Evolutionary conservation across 2,888 invertebrate genomes (phyloP), one percentile per base, ranked within the genome.

Genomic region (Polia nebulosa): DNA sequence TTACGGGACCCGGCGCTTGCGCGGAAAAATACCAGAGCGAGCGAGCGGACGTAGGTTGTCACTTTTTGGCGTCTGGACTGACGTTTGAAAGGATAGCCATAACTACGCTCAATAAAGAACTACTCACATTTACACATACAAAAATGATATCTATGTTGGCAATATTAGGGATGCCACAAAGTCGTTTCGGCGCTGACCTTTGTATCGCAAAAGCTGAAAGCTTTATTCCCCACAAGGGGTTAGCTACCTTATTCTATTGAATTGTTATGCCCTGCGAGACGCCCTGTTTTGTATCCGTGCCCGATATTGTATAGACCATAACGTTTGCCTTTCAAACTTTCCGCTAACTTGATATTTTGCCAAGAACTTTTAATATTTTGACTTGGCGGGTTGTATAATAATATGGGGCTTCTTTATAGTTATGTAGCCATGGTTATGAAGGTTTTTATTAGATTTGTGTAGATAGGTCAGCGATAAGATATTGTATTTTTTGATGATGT

Each of bases 231-330:
- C 76, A 74, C 77, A 62, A 81, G 82, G 81, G 81, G 76, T 74
- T 78, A 67, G 72, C 66, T 81, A 81, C 84, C 80, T 83, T 84
- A 79, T 85, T 83, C 86, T 85, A 87, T 89, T 86, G 85, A 87
- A 88, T 87, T 81, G 88, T 84, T 86, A 88, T 83, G 82, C 82
- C 80, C 76, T 74, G 75, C 47, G 80, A 78, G 81, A 77, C 72
- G 72, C 65, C 83, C 78, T 75, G 65, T 83, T 82, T 79, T 78
- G 83, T 83, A 81, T 83, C 79, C 68, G 36, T 68, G 59, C 68
- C 79, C 69, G 68, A 80, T 83, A 81, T 83, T 81, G 72, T 74
- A 75, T 68, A 65, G 75, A 62, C 69, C 75, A 68, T 81, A 83
- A 80, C 69, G 63, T 53, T 74, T 77, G 74, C 69, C 71, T 74